phyloP scores from a whole-genome alignment of 2,113 vertebrate species.

The Herpailurus yagouaroundi region DNA sequence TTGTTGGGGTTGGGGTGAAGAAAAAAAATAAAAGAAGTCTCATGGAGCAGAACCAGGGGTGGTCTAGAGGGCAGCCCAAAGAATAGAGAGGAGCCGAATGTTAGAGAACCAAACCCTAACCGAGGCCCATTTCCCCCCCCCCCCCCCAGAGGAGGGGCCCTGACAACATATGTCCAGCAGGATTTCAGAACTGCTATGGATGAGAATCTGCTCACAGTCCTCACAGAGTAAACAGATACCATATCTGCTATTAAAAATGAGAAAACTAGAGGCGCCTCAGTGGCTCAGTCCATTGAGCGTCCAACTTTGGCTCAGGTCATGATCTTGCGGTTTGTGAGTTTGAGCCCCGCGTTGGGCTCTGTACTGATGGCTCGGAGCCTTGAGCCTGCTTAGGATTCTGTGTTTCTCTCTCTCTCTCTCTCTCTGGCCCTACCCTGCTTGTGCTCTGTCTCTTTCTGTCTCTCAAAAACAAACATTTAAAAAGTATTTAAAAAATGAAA shows the following conservation, averaged over 20 bases:
- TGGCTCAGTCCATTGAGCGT: too few species aligned
- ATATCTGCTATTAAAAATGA: neutral
- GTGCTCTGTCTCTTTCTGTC: too few species aligned
- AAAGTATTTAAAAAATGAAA: too few species aligned
- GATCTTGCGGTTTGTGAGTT: too few species aligned
- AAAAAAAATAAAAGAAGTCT: neutral
- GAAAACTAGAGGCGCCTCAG: neutral
- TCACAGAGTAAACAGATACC: neutral
- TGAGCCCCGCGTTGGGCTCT: too few species aligned
- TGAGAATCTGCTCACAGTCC: neutral
- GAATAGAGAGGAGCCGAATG: neutral
- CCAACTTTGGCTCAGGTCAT: too few species aligned
- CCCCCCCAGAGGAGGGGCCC: neutral
- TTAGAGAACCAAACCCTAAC: neutral
- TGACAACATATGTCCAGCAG: neutral
- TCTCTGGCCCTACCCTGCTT: too few species aligned
- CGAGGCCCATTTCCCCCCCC: neutral
- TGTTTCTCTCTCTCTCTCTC: too few species aligned
- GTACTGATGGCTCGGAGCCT: too few species aligned
- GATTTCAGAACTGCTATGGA: neutral
- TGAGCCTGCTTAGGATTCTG: too few species aligned
- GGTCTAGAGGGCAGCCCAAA: neutral
- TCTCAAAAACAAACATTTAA: too few species aligned
- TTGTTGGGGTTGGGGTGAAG: neutral
- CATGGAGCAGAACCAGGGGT: neutral